A percentile compares a stretch with the other conserved stretches of the same genome.
Evolutionary conservation across 2,113 vertebrate genomes (phyloP).

Genomic region (Hydrolagus affinis): DNA sequence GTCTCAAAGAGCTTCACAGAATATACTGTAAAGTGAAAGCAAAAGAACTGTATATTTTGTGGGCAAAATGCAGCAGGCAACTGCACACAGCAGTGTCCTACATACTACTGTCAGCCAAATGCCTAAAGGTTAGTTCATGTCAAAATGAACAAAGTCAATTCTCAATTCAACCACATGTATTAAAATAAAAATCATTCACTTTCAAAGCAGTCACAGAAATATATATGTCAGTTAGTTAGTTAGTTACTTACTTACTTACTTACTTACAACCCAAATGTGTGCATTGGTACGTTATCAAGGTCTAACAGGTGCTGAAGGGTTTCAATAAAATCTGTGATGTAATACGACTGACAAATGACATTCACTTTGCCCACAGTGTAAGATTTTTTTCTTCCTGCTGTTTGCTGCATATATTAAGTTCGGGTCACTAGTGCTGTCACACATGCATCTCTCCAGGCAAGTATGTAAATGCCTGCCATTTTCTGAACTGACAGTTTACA

Average conservation of each 20-base stretch:
- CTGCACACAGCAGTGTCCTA: too few species aligned
- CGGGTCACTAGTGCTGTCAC: neutral
- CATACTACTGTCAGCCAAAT: neutral
- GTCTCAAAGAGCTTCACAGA: too few species aligned
- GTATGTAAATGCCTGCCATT: neutral
- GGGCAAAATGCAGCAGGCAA: too few species aligned
- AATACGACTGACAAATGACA: neutral
- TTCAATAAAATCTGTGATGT: neutral
- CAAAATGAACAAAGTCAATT: neutral
- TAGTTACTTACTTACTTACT: too few species aligned
- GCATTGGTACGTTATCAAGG: neutral
- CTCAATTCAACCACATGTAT: neutral
- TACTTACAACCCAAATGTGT: neutral
- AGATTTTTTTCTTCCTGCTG: neutral
- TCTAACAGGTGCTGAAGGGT: neutral
- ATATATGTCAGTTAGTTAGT: neutral
- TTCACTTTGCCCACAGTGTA: neutral
- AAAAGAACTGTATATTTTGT: too few species aligned
- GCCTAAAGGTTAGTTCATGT: neutral
- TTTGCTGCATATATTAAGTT: too few species aligned
- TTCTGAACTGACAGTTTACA: neutral
- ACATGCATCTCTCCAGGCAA: neutral
- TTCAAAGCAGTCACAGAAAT: neutral
- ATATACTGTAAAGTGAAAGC: too few species aligned
- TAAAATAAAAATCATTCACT: neutral